Percentiles rank a stretch among this genome's conserved stretches.
These are phyloP conservation scores for Dryobota labecula DNA, from an alignment of 2,888 invertebrate genomes.

Conservation along the genomic window DNA sequence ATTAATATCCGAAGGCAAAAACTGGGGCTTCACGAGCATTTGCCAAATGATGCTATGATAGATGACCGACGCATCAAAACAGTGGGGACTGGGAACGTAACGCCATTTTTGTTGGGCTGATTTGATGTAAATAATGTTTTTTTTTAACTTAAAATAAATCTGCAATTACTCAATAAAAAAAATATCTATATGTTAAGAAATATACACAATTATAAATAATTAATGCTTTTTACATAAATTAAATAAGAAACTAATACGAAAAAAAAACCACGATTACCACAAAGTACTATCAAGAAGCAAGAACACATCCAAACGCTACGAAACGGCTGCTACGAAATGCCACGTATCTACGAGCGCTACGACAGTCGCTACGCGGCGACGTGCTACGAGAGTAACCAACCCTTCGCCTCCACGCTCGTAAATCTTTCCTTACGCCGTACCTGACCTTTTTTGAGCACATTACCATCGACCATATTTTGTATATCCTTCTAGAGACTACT, in stretches of 20 bases:
- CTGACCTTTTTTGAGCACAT: slow-evolving; percentile 47
- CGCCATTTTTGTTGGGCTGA: slow-evolving; percentile 34
- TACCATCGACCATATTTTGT: slow-evolving; percentile 38
- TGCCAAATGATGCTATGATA: slow-evolving; percentile 47
- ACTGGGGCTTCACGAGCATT: slow-evolving; percentile 35
- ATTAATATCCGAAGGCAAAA: slow-evolving; percentile 48
- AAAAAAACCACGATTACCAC: neutral
- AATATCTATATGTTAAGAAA: neutral
- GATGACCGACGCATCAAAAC: slow-evolving; percentile 53
- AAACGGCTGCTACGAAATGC: slow-evolving; percentile 36
- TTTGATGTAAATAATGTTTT: slow-evolving; percentile 43
- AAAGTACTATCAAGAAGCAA: neutral
- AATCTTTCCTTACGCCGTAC: slow-evolving; percentile 47
- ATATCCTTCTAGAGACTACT: slow-evolving; percentile 1
- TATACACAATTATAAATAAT: neutral
- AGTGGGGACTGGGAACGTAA: slow-evolving; percentile 24
- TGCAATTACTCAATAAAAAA: neutral
- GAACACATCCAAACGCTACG: slow-evolving; percentile 6
- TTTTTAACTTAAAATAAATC: neutral
- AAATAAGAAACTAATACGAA: neutral
- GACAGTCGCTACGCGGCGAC: slow-evolving; percentile 42
- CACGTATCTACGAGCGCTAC: slow-evolving; percentile 47
- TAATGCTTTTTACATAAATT: neutral
- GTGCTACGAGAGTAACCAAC: slow-evolving; percentile 42
- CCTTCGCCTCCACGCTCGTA: slow-evolving; percentile 35